Evolutionary conservation across 2,888 invertebrate species (phyloP).

Genomic region (Fragum fragum): DNA sequence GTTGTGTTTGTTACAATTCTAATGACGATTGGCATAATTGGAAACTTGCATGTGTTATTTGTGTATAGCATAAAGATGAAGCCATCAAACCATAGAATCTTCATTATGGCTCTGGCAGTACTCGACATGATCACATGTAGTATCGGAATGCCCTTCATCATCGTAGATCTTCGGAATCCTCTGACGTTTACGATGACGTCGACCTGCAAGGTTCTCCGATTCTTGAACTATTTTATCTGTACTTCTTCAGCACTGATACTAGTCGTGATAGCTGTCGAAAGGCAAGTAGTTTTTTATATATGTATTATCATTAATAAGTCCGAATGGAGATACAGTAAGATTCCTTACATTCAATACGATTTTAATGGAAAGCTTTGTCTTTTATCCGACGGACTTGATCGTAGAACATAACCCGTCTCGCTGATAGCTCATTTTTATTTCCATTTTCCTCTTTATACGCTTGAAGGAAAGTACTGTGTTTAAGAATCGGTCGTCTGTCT

Average conservation of each 20-base stretch:
- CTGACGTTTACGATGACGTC: constrained; percentile 54
- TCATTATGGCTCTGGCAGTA: constrained; percentile 55
- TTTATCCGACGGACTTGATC: too few relatives aligned
- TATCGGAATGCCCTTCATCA: constrained; percentile 67
- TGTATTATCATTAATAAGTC: too few relatives aligned
- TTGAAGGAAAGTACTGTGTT: too few relatives aligned
- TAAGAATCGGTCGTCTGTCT: too few relatives aligned
- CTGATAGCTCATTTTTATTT: too few relatives aligned
- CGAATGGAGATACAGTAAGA: too few relatives aligned
- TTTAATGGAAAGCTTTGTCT: too few relatives aligned
- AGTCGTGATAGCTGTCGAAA: constrained; percentile 60
- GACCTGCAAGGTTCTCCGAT: constrained; percentile 63
- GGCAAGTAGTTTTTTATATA: constrained; percentile 26
- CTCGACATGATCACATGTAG: constrained; percentile 62
- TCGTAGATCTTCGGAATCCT: constrained; percentile 62
- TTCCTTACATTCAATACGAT: too few relatives aligned
- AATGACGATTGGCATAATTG: constrained; percentile 64
- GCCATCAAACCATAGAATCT: constrained; percentile 65
- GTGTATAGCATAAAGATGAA: constrained; percentile 60
- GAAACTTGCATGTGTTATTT: constrained; percentile 65
- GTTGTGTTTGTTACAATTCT: constrained; percentile 61
- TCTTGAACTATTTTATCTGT: constrained; percentile 61
- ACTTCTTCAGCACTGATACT: constrained; percentile 51
- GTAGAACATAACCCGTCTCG: too few relatives aligned
- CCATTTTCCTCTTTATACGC: too few relatives aligned